Conservation (phyloP, 92 coral and sea anemone genomes). For the Micromussa lordhowensis region DNA sequence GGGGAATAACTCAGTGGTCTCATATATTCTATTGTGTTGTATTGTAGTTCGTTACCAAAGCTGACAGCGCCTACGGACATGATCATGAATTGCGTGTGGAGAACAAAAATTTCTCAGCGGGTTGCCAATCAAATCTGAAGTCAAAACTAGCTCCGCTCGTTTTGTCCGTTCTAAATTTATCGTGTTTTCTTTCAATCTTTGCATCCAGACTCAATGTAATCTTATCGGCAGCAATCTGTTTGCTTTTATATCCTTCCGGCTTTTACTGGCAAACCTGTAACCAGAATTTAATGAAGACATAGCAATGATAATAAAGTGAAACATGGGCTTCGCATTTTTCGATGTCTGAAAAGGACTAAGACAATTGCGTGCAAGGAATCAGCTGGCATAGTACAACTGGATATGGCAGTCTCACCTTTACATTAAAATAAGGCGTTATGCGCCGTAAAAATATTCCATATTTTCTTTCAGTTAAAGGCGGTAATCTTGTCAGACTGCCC, state of each 20-base stretch:
- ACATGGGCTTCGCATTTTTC: not conserved
- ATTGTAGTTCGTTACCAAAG: not conserved
- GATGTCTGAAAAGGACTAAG: not conserved
- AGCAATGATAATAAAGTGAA: not conserved
- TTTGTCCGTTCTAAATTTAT: slow-evolving; percentile 4
- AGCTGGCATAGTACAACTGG: not conserved
- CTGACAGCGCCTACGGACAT: not conserved
- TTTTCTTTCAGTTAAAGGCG: not conserved
- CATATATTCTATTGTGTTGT: no score
- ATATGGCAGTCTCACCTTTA: not conserved
- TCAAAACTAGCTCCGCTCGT: not conserved
- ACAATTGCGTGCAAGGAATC: not conserved
- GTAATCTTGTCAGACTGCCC: not conserved
- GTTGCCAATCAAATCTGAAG: not conserved
- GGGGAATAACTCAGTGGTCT: not conserved
- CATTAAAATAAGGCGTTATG: not conserved
- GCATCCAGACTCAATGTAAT: not conserved
- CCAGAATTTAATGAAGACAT: not conserved
- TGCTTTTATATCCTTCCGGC: slow-evolving; percentile 32
- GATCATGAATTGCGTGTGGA: slow-evolving; percentile 5
- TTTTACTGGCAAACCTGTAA: not conserved
- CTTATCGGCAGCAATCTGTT: slow-evolving; percentile 35
- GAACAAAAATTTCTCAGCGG: not conserved
- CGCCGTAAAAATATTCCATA: not conserved
- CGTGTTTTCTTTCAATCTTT: slow-evolving; percentile 4